Percentiles rank a stretch among this genome's conserved stretches.
Evolutionary conservation across 2,888 invertebrate genomes (phyloP).

Genomic region (Adelognathus sp.): DNA sequence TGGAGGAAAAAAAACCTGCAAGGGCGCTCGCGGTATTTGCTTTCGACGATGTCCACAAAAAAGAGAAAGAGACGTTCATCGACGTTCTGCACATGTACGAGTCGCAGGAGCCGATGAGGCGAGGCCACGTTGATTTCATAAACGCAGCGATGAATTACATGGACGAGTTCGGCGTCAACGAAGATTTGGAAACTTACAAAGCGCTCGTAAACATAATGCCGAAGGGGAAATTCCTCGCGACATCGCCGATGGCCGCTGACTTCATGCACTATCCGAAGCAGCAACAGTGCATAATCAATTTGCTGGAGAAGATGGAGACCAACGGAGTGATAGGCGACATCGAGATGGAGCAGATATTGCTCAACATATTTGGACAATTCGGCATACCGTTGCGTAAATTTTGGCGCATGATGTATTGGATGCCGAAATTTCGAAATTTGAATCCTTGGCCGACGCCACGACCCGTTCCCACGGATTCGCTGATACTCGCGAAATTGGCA

Average conservation of each 20-base stretch:
- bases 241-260: conserved; percentile 92
- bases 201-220: conserved; percentile 92
- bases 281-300: conserved; percentile 95
- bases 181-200: conserved; percentile 94
- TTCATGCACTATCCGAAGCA: conserved; percentile 98
- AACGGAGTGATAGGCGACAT: conserved; percentile 95
- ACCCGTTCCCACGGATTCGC: conserved; percentile 88
- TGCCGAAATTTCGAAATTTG: conserved; percentile 96
- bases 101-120: conserved; percentile 85
- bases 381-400: conserved; percentile 89
- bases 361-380: conserved; percentile 91
- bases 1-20: neutral
- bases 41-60: conserved; percentile 73
- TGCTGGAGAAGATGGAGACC: conserved; percentile 97
- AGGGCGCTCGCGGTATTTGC: neutral
- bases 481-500: conserved; percentile 91
- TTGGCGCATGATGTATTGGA: conserved; percentile 94
- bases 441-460: conserved; percentile 93
- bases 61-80: conserved; percentile 87
- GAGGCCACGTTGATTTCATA: conserved; percentile 97
- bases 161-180: conserved; percentile 94
- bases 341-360: conserved; percentile 91
- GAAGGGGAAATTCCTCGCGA: conserved; percentile 93
- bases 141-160: conserved; percentile 93
- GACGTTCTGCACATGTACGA: conserved; percentile 90